Percentiles rank a stretch among this genome's conserved stretches.
Conservation (phyloP, 2,888 invertebrate species). For the Torymus texanus region DNA sequence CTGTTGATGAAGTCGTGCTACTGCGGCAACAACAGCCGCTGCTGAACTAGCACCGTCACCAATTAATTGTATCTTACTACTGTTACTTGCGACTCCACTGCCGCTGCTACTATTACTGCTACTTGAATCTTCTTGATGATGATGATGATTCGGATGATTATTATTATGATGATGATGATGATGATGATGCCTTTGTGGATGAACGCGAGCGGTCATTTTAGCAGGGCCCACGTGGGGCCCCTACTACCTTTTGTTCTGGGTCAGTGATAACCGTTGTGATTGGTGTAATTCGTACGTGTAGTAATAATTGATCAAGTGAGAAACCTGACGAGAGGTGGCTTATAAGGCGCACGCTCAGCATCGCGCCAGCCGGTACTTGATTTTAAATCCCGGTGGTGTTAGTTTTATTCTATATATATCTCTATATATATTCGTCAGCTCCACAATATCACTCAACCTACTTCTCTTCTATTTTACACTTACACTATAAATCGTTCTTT, state of each 20-base stretch:
- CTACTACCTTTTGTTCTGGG: neutral
- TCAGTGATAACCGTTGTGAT: neutral
- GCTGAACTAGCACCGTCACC: slow-evolving; percentile 55
- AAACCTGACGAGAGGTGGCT: slow-evolving; percentile 23
- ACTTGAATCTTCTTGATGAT: slow-evolving; percentile 53
- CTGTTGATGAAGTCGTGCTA: slow-evolving; percentile 56
- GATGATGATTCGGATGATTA: slow-evolving; percentile 70
- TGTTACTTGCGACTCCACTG: slow-evolving; percentile 58
- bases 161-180: slow-evolving; percentile 63
- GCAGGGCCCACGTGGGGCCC: slow-evolving; percentile 63
- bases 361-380: slow-evolving; percentile 25
- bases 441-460: no score
- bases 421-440: no score
- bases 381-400: no score
- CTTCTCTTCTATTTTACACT: no score
- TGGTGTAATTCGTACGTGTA: neutral
- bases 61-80: slow-evolving; percentile 59
- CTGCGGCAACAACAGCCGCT: slow-evolving; percentile 35
- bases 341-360: slow-evolving; percentile 55
- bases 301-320: no score
- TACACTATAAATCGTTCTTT: no score
- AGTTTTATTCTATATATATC: no score
- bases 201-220: slow-evolving; percentile 75
- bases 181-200: slow-evolving; percentile 74
- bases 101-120: slow-evolving; percentile 62